Conservation (phyloP, 2,113 vertebrate genomes). For the Erythrolamprus reginae region DNA sequence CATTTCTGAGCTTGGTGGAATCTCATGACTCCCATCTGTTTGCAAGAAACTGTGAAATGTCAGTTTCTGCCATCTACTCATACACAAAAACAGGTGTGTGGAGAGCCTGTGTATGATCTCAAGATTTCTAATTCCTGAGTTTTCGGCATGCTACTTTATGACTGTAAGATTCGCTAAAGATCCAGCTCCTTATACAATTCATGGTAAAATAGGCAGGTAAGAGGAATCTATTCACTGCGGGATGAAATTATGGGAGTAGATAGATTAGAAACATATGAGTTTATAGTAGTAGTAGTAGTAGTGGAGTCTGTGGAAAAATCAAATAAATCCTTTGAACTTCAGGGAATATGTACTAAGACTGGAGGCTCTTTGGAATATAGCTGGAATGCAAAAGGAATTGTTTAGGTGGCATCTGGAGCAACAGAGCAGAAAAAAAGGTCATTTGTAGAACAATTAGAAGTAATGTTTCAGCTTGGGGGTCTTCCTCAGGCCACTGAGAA, state of each 20-base stretch:
- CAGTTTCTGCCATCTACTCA: neutral
- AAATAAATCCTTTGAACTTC: neutral
- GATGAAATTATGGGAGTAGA: neutral
- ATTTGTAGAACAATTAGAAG: conserved; percentile 65
- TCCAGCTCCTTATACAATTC: neutral
- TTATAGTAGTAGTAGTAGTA: too few relatives aligned
- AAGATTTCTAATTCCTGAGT: neutral
- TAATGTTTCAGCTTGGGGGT: conserved; percentile 55
- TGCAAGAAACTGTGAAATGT: neutral
- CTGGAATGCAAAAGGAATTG: conserved; percentile 43
- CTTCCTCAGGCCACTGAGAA: conserved; percentile 63
- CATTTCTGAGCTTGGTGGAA: neutral
- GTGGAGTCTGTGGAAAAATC: neutral
- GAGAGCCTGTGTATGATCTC: neutral
- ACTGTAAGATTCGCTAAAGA: neutral
- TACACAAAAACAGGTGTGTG: neutral
- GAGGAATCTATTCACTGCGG: neutral
- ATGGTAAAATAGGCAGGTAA: neutral
- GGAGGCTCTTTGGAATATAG: conserved; percentile 8
- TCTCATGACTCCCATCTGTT: neutral
- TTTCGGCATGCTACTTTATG: neutral
- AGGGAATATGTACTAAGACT: neutral
- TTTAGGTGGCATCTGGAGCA: conserved; percentile 45
- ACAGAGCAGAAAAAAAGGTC: conserved; percentile 55
- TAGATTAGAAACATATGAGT: neutral